Percentiles rank a stretch among this genome's conserved stretches.
Evolutionary conservation across 2,797 vertebrate species (phyloP).

Genomic region (Botia almorhae): DNA sequence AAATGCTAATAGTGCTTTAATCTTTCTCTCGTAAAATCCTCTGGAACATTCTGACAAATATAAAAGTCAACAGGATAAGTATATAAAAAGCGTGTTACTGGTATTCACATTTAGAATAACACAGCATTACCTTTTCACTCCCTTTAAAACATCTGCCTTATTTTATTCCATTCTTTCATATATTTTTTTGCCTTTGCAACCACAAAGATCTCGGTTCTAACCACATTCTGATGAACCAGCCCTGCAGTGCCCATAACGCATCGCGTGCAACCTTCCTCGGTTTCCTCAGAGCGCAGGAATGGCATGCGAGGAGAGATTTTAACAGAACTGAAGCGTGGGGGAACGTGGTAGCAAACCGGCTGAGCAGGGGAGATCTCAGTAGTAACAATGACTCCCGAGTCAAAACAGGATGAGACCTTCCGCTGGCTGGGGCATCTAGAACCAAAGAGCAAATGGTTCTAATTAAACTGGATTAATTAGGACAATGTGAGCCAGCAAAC

Average conservation of each 20-base stretch:
- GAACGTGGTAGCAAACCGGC: conserved; percentile 11
- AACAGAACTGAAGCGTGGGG: conserved; percentile 10
- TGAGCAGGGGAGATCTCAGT: conserved; percentile 20
- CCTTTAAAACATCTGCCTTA: conserved; percentile 38
- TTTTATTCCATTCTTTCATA: not conserved
- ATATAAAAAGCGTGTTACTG: conserved; percentile 15
- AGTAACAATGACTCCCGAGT: conserved; percentile 16
- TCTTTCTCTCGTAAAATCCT: not conserved
- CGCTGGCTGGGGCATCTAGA: not conserved
- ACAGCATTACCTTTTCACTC: conserved; percentile 16
- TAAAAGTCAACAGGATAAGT: conserved; percentile 28
- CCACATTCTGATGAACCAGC: conserved; percentile 17
- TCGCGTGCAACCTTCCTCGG: not conserved
- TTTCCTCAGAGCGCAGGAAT: not conserved
- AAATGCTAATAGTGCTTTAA: conserved; percentile 25
- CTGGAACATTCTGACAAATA: not conserved
- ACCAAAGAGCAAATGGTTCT: conserved; percentile 29
- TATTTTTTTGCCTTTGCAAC: conserved; percentile 24
- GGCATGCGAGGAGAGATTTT: not conserved
- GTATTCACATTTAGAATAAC: conserved; percentile 12
- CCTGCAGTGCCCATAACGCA: conserved; percentile 2
- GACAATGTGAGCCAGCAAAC: not conserved
- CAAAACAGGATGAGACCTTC: conserved; percentile 31
- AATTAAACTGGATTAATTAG: conserved; percentile 20
- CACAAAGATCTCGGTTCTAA: conserved; percentile 8